Base-by-base conservation (phyloP, 2,888 invertebrate genomes). In the Tipula lateralis region DNA sequence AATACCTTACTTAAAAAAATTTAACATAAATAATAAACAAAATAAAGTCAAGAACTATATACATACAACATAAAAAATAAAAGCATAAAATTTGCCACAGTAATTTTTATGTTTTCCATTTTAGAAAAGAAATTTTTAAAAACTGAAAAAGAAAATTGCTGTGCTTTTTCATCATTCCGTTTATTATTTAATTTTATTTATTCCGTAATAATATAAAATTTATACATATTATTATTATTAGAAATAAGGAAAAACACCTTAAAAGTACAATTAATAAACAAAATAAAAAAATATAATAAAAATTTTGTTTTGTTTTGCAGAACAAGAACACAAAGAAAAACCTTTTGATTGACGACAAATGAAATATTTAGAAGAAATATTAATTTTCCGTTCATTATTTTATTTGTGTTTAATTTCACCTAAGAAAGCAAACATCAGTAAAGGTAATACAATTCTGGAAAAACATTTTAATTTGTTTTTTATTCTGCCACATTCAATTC, bases 21-120 rank as follows among this genome's bases (percentile, higher is more conserved):
- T 66, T 66, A 24, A 66, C 66, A 66, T 66, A 66, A 66, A 66
- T 66, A 66, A 66, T 66, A 66, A 44, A 44, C 44, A 44, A 66
- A 66, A 66, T 24, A 50, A 50, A 50, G 44, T 66, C 66, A 66
- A 50, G 66, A 66, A 66, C 66, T 66, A 66, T n/a, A n/a, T n/a
- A n/a, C n/a, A n/a, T 24, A 66, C 66, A 66, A 66, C 66, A 66
- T 66, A 24, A 66, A 66, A 66, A 66, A 44, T 9, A 24, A 66
- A 19, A 66, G 66, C 66, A 66, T 12, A 66, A 24, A 66, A 66
- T 66, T 66, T 66, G 66, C 66, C 66, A 66, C 66, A 66, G 66
- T 66, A 66, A 66, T 66, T 66, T 66, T 9, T 66, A 66, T 66
- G 66, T 24, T 66, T 66, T 66, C 66, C n/a, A 44, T 44, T n/a